Evolutionary conservation across 2,113 vertebrate species (phyloP).

Genomic region (Microtus oregoni): DNA sequence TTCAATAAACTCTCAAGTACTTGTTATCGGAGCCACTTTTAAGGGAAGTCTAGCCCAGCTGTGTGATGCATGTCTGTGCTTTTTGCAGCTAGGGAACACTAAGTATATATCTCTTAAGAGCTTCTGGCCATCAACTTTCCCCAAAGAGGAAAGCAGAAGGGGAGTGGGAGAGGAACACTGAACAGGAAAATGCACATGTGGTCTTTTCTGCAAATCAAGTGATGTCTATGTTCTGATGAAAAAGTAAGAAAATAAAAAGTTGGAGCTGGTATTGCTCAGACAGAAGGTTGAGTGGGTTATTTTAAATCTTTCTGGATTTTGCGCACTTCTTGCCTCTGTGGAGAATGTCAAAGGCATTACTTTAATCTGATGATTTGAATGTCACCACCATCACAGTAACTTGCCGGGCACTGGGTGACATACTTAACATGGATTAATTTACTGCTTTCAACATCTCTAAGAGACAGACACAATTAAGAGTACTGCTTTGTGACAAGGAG

Average conservation of each 20-base stretch:
- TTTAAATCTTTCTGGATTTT: neutral
- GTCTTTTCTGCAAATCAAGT: neutral
- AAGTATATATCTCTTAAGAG: neutral
- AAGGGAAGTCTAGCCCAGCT: neutral
- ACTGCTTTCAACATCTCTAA: neutral
- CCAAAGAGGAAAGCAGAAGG: neutral
- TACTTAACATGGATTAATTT: accelerated
- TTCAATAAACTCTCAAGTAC: neutral
- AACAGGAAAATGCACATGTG: neutral
- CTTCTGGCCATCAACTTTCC: neutral
- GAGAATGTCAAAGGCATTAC: neutral
- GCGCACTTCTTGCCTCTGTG: neutral
- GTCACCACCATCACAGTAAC: neutral
- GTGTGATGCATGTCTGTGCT: neutral
- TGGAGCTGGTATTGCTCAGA: accelerated
- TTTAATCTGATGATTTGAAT: neutral
- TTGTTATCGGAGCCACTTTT: neutral
- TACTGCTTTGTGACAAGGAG: neutral
- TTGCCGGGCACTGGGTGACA: accelerated
- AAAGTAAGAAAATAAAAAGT: neutral
- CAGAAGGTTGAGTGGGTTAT: accelerated
- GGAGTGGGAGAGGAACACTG: accelerated
- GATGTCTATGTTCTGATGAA: accelerated
- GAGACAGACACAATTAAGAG: neutral
- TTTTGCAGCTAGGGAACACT: neutral